phyloP scores from a whole-genome alignment of 2,888 invertebrate species.

The Platycheirus rosarum region DNA sequence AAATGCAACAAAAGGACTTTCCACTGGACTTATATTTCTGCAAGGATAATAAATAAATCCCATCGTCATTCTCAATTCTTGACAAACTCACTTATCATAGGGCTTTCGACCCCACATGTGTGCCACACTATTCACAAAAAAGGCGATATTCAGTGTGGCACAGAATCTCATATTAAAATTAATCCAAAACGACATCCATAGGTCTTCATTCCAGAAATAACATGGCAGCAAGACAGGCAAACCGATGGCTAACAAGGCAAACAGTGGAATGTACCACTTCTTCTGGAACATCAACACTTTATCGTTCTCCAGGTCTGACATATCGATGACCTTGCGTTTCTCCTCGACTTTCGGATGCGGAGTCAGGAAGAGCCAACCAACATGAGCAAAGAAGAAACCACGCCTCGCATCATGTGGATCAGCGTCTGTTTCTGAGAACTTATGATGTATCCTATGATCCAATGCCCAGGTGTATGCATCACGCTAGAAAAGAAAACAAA shows the following conservation, averaged over 20 bases:
- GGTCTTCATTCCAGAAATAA: conserved; percentile 91
- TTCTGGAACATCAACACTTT: conserved; percentile 90
- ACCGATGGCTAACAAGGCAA: conserved; percentile 86
- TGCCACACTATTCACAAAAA: conserved; percentile 96
- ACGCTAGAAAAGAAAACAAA: conserved; percentile 83
- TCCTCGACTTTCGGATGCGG: conserved; percentile 91
- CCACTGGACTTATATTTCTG: conserved; percentile 89
- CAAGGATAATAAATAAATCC: no score
- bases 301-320: conserved; percentile 88
- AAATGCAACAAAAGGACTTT: conserved; percentile 88
- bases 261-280: conserved; percentile 88
- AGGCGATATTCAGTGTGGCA: conserved; percentile 94
- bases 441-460: conserved; percentile 94
- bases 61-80: background rate
- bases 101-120: conserved; percentile 97
- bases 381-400: conserved; percentile 95
- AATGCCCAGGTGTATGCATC: conserved; percentile 93
- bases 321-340: conserved; percentile 87
- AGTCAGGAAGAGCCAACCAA: conserved; percentile 94
- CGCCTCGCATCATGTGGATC: conserved; percentile 89
- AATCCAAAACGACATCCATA: conserved; percentile 91
- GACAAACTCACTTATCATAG: conserved; percentile 90
- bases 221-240: conserved; percentile 91
- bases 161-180: conserved; percentile 93
- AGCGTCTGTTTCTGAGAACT: conserved; percentile 93